These are phyloP conservation scores for Heterotis niloticus DNA, from an alignment of 2,113 vertebrate genomes.

Conservation along the genomic window DNA sequence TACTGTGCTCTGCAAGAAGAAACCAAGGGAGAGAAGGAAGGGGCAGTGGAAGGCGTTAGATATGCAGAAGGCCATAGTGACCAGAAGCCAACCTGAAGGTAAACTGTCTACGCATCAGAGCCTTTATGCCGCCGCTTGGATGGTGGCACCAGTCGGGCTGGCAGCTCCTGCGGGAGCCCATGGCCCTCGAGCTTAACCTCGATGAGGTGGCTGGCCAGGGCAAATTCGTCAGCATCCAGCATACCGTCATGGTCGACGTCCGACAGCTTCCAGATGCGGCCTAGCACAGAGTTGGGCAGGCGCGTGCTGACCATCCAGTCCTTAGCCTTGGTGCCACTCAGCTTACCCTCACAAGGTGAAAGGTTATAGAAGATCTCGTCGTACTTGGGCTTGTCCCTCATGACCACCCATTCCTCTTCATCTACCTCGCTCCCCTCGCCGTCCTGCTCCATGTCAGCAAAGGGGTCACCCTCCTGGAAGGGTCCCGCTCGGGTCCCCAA, in stretches of 20 bases:
- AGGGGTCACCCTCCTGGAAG: slow-evolving; percentile 65
- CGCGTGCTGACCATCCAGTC: slow-evolving; percentile 81
- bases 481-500: slow-evolving; percentile 70
- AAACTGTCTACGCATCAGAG: slow-evolving; percentile 36
- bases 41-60: not conserved
- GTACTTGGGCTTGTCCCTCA: slow-evolving; percentile 81
- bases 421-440: slow-evolving; percentile 52
- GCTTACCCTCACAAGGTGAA: slow-evolving; percentile 73
- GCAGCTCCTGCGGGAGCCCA: slow-evolving; percentile 74
- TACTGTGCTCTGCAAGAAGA: too few species aligned
- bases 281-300: slow-evolving; percentile 80
- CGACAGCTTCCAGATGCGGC: slow-evolving; percentile 82
- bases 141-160: slow-evolving; percentile 76
- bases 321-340: slow-evolving; percentile 77
- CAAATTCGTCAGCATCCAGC: slow-evolving; percentile 86
- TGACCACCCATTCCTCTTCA: slow-evolving; percentile 75
- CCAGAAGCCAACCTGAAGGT: not conserved
- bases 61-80: not conserved
- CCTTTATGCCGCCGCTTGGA: slow-evolving; percentile 71
- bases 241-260: slow-evolving; percentile 82
- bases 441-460: slow-evolving; percentile 44
- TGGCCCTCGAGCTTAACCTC: slow-evolving; percentile 82
- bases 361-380: slow-evolving; percentile 89
- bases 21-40: not conserved
- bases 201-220: slow-evolving; percentile 80